Percentiles rank a stretch among this genome's conserved stretches.
Conservation (phyloP, 2,797 vertebrate species). For the Salmo trutta region DNA sequence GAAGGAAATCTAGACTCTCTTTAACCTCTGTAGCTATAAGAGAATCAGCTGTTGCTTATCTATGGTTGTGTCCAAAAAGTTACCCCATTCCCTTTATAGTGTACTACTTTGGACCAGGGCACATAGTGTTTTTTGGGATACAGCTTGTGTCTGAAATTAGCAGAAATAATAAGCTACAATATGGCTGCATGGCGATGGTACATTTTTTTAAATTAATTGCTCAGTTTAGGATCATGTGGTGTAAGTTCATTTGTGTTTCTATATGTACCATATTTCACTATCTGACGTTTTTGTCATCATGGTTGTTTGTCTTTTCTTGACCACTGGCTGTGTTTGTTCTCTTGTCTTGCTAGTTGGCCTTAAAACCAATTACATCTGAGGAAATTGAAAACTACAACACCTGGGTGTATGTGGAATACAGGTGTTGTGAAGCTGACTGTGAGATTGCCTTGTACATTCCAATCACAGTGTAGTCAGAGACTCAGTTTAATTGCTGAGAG, state of each 20-base stretch:
- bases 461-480: neutral
- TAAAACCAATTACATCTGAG: conserved; percentile 17
- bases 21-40: neutral
- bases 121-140: neutral
- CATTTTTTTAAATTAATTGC: no score
- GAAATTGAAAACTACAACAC: conserved; percentile 28
- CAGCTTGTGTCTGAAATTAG: neutral
- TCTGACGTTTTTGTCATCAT: conserved; percentile 5
- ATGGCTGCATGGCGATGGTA: neutral
- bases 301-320: neutral
- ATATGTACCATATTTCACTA: conserved; percentile 7
- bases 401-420: neutral
- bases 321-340: conserved; percentile 17
- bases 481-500: neutral
- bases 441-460: neutral
- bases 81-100: no score
- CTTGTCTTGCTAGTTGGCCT: conserved; percentile 4
- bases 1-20: neutral
- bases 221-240: conserved; percentile 1
- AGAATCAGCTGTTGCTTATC: neutral
- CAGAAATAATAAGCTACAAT: neutral
- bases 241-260: neutral
- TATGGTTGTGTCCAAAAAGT: neutral
- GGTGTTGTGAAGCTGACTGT: neutral
- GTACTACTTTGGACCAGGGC: no score